Base-by-base conservation (phyloP, 2,797 vertebrate genomes). In the Corythornis leucogaster region DNA sequence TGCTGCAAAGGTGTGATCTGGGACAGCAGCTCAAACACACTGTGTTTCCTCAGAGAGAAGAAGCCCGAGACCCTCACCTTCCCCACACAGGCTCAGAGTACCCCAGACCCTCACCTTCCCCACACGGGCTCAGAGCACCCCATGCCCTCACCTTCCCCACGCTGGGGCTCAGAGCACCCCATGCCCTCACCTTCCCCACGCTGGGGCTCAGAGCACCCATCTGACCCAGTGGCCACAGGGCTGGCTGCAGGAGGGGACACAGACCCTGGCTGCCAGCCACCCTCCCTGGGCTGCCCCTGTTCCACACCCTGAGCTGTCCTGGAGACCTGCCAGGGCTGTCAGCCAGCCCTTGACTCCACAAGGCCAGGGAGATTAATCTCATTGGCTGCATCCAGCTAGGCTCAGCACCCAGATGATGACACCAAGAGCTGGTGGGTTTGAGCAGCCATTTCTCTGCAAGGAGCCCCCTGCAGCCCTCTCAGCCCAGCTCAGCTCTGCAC, bases 401-500 rank as follows among this genome's bases (percentile, higher is more conserved):
- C 55, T 8, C 35, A 50, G 76, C 61, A 43, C 15, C 4, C 51
- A 46, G 66, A 22, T 42, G 64, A 21, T 28, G 26, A 33, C 3
- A 2, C 21, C 2, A 1, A 8, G 54, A 68, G 59, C 46, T 8
- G 2, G 13, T 0, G 2, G 67, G 42, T 33, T 58, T 7, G 7
- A 21, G 55, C n/a, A 33, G 22, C 61, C 2, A 1, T 16, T 43
- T 48, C 69, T 22, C 42, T 2, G 1, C 25, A 24, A 69, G 46
- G 19, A 20, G n/a, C 42, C 26, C 2, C 7, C 14, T 31, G 38
- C 3, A 1, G 46, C 46, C 15, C 0, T 1, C 17, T 3, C 35
- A 38, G 53, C 26, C 53, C 40, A 1, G 5, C 38, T 14, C 31
- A 28, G 84, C 59, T 40, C 64, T 30, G 33, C 25, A 26, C 20